phyloP scores from a whole-genome alignment of 2,888 invertebrate species.

The Epirrita christyi region DNA sequence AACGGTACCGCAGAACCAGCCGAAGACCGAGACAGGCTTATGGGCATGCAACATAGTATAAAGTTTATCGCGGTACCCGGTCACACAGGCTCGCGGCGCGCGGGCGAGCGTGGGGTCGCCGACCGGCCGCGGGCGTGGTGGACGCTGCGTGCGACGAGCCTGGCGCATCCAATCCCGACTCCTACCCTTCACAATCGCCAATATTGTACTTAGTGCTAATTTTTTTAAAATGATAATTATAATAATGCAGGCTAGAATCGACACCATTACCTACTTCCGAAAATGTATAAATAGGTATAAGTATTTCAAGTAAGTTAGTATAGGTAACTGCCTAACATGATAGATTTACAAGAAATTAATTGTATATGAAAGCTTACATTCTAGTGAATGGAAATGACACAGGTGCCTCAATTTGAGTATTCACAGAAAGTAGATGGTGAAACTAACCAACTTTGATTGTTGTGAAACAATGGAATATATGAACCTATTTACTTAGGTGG shows the following conservation, averaged over 20 bases:
- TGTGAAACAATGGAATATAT: neutral
- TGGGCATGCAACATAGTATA: constrained; percentile 24
- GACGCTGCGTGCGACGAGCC: too few relatives aligned
- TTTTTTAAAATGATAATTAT: too few relatives aligned
- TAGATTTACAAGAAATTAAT: too few relatives aligned
- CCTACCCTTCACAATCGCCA: too few relatives aligned
- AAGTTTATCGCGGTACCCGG: constrained; percentile 28
- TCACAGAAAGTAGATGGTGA: neutral
- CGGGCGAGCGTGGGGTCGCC: constrained; percentile 35
- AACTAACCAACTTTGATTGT: neutral
- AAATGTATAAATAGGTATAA: too few relatives aligned
- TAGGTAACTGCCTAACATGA: too few relatives aligned
- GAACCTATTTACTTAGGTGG: neutral
- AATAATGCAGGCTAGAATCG: too few relatives aligned
- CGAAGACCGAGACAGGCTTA: constrained; percentile 41
- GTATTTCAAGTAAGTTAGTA: too few relatives aligned
- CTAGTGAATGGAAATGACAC: neutral
- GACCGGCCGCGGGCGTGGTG: constrained; percentile 12
- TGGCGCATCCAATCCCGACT: too few relatives aligned
- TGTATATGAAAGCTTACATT: neutral
- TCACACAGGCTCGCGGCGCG: constrained; percentile 14
- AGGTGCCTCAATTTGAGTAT: neutral
- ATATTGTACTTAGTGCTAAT: too few relatives aligned
- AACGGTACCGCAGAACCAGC: constrained; percentile 60
- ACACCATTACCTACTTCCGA: too few relatives aligned